phyloP scores from a whole-genome alignment of 2,888 invertebrate genomes.

The Amiota communis region DNA sequence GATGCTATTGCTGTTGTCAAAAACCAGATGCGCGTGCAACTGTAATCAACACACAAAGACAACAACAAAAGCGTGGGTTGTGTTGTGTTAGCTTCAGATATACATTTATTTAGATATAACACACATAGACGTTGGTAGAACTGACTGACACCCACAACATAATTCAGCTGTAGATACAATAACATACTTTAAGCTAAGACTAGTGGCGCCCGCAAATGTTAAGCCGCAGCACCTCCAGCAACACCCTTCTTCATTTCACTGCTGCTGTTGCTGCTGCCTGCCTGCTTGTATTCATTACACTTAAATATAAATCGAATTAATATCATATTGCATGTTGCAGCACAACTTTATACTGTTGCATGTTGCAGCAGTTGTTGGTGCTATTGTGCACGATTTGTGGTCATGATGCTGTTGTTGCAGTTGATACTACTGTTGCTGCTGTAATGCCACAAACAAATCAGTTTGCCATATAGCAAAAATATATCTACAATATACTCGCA shows the following conservation, averaged over 20 bases:
- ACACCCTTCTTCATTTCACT: no score
- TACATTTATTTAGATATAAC: no score
- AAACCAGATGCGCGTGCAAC: slow-evolving; percentile 15
- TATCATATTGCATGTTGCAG: slow-evolving; percentile 20
- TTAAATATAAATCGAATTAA: slow-evolving; percentile 10
- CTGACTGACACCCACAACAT: neutral
- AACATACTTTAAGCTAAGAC: no score
- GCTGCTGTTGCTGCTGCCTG: no score
- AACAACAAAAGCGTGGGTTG: slow-evolving; percentile 8
- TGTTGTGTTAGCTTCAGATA: no score
- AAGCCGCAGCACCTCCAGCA: neutral
- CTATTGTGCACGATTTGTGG: slow-evolving; percentile 12
- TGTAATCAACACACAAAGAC: slow-evolving; percentile 9
- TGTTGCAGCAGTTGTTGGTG: neutral
- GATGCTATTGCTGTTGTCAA: neutral
- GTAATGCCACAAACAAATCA: neutral
- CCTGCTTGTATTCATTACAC: slow-evolving; percentile 7
- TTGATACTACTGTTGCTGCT: neutral
- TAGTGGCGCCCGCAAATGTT: neutral
- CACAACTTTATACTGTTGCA: neutral
- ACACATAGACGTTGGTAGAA: no score
- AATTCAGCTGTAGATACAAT: no score
- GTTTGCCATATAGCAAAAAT: slow-evolving; percentile 1
- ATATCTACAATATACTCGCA: neutral
- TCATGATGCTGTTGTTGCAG: neutral